These are phyloP conservation scores for Scaptomyza hsui DNA, from an alignment of 1,140 invertebrate species.

Conservation along the genomic window DNA sequence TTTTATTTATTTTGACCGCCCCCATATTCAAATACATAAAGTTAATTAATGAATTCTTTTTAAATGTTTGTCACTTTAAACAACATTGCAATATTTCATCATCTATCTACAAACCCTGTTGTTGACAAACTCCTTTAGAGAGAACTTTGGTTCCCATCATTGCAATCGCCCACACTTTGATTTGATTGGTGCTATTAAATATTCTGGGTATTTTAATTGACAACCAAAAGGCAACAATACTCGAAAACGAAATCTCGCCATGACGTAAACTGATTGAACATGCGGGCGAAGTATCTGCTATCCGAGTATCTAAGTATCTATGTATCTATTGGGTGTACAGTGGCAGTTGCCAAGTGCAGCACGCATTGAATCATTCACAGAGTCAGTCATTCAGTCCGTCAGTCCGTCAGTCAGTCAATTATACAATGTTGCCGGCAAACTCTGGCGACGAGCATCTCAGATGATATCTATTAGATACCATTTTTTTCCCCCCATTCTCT, in stretches of 20 bases:
- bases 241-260: slow-evolving; percentile 58
- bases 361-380: slow-evolving; percentile 56
- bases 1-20: background rate
- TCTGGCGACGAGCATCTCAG: slow-evolving; percentile 45
- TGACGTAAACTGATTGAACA: slow-evolving; percentile 67
- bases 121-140: background rate
- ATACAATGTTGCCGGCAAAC: slow-evolving; percentile 70
- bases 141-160: too few relatives aligned
- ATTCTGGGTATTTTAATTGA: slow-evolving; percentile 72
- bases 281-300: slow-evolving; percentile 51
- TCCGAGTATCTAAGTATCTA: slow-evolving; percentile 23
- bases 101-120: slow-evolving; percentile 11
- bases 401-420: slow-evolving; percentile 66
- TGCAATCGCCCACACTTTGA: slow-evolving; percentile 16
- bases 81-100: slow-evolving; percentile 9
- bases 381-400: slow-evolving; percentile 21
- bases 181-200: slow-evolving; percentile 20
- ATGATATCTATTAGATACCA: slow-evolving; percentile 73
- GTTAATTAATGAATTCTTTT: too few relatives aligned
- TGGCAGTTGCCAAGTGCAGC: slow-evolving; percentile 63
- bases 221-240: slow-evolving; percentile 39
- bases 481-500: slow-evolving; percentile 9
- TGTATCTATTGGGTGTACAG: slow-evolving; percentile 30
- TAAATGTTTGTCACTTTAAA: too few relatives aligned
- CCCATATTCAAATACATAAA: background rate